phyloP scores from a whole-genome alignment of 2,113 vertebrate genomes.

The Mus musculus region GRCm39 chr15:93317001-93317500 shows the following conservation, averaged over 20 bases:
- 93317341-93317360: neutral
- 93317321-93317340: neutral
- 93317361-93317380: neutral
- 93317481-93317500: neutral
- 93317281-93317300: neutral
- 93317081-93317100: conserved; percentile 30
- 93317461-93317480: neutral
- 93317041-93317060: neutral
- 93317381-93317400: neutral
- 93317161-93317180: neutral
- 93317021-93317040: neutral
- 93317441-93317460: conserved; percentile 32
- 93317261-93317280: no score
- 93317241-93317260: neutral
- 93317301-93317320: neutral
- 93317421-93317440: conserved; percentile 14
- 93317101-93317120: neutral
- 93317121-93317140: neutral
- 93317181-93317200: neutral
- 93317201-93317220: neutral
- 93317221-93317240: neutral
- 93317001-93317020: neutral
- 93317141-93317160: neutral
- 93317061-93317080: neutral
- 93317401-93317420: neutral